A percentile compares a stretch with the other conserved stretches of the same genome.
phyloP scores from a whole-genome alignment of 2,113 vertebrate genomes.

The Lynx canadensis region DNA sequence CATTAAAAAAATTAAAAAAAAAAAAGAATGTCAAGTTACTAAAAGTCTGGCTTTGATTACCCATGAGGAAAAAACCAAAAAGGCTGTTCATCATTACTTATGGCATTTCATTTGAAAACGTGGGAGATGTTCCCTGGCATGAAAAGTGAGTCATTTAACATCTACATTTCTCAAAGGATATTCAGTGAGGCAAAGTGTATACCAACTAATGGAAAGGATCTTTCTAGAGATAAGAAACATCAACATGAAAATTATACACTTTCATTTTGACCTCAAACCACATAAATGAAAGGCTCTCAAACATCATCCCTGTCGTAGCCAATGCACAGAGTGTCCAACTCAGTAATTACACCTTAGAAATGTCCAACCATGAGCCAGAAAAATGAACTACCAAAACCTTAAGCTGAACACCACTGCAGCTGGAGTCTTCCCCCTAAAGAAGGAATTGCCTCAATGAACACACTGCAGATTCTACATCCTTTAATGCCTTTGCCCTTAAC shows the following conservation, averaged over 20 bases:
- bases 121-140: neutral
- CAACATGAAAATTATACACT: neutral
- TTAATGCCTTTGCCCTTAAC: neutral
- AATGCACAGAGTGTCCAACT: neutral
- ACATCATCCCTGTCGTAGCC: neutral
- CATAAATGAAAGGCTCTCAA: neutral
- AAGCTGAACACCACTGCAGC: neutral
- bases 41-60: conserved; percentile 14
- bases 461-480: neutral
- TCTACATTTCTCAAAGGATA: neutral
- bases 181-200: neutral
- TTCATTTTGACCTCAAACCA: conserved; percentile 25
- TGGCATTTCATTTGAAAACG: neutral
- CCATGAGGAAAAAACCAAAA: neutral
- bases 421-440: neutral
- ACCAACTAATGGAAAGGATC: neutral
- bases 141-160: conserved; percentile 4
- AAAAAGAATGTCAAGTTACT: neutral
- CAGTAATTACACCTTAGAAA: neutral
- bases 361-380: neutral
- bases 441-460: neutral
- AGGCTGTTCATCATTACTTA: neutral
- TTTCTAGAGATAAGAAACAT: conserved; percentile 31
- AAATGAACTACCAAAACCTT: neutral
- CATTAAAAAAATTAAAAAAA: no score